Evolutionary conservation across 1,140 invertebrate species (phyloP), one percentile per base, ranked within the genome.

Genomic region (Lutraria rhynchaena): DNA sequence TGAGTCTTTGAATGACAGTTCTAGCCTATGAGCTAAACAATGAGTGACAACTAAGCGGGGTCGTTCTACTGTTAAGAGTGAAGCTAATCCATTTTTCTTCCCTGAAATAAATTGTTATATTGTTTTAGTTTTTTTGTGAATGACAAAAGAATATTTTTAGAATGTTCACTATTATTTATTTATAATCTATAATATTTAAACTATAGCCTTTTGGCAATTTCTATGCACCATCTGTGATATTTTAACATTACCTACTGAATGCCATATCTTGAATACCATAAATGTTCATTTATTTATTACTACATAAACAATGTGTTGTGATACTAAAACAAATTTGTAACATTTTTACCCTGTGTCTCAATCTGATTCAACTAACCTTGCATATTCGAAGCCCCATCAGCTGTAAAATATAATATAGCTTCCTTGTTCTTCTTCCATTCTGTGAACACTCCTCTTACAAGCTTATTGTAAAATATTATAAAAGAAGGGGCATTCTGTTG

Each of bases 271-370:
- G 9, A 11, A 46, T 46, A 11, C 19, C 19, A 46, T 46, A 11
- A 9, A 9, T 46, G 19, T 46, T 46, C 19, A 46, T 11, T 46
- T 11, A 19, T 9, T 11, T 46, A 19, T 11, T 11, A 11, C 9
- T 11, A 46, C 9, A 19, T 46, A 46, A 46, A 11, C 9, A 46
- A 46, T 11, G 19, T 46, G 19, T 46, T 46, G 9, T 46, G 19
- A 11, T 19, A 46, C 19, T 46, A 11, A 46, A 46, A 46, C 9
- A 19, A 46, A 29, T 63, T 63, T 15, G 4, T 15, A 9, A 41
- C 65, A 69, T 69, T 44, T 69, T 69, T 69, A 17, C 41, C 65
- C 11, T 69, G n/a, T n/a, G n/a, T n/a, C n/a, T n/a, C n/a, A n/a
- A n/a, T n/a, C n/a, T n/a, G 17, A 69, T 13, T 44, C 11, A 27